Evolutionary conservation across 2,797 vertebrate species (phyloP).

Genomic region (Brachyrhaphis roseni): DNA sequence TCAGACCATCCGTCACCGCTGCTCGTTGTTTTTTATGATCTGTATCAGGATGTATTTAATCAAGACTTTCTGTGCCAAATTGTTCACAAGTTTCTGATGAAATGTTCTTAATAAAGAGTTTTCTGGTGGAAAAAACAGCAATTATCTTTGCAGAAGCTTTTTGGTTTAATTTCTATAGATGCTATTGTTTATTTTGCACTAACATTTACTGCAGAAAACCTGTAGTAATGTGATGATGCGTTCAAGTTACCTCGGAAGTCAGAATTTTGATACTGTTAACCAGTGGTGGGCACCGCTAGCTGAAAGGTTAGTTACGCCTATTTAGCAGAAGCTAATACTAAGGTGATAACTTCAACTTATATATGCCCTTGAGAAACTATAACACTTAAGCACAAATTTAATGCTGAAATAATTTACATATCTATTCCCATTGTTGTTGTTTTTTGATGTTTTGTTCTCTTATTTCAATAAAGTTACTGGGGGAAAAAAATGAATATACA

Average conservation of each 20-base stretch:
- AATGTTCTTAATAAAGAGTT: constrained; percentile 66
- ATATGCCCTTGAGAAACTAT: not conserved
- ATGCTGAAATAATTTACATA: not conserved
- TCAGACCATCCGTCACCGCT: constrained; percentile 32
- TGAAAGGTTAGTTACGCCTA: not conserved
- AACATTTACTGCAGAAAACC: not conserved
- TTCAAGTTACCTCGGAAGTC: not conserved
- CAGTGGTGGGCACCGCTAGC: not conserved
- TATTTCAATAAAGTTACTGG: not conserved
- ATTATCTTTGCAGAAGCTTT: not conserved
- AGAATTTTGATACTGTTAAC: not conserved
- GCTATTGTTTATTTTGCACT: not conserved
- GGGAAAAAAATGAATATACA: no score
- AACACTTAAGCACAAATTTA: not conserved
- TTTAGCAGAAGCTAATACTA: no score
- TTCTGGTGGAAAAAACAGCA: constrained; percentile 13
- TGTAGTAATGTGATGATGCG: not conserved
- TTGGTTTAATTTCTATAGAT: not conserved
- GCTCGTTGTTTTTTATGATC: constrained; percentile 45
- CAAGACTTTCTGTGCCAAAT: constrained; percentile 65
- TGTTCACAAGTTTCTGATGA: constrained; percentile 57
- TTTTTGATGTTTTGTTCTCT: no score
- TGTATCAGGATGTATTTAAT: constrained; percentile 53
- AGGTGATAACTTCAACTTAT: not conserved
- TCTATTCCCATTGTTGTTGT: not conserved